Base-by-base conservation (phyloP, 2,888 invertebrate genomes). In the Brachynemurus nebulosus region DNA sequence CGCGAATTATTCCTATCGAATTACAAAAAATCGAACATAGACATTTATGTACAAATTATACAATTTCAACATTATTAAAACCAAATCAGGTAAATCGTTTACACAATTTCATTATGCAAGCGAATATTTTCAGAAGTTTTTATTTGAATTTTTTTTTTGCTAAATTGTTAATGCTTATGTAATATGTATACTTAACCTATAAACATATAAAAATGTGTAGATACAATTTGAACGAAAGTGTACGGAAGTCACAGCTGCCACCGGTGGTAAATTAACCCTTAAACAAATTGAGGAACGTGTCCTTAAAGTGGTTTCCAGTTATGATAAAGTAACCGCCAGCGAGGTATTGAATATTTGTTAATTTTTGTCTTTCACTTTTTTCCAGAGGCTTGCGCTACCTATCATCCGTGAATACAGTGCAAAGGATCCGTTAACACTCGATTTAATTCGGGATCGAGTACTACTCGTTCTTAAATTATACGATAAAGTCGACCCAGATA, bases 401-500 rank as follows among this genome's bases (percentile, higher is more conserved):
- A 72, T 70, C 64, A 69, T 68, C 60, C 80, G 84, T 67, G 72
- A 72, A 66, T 86, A 81, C 76, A 80, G 84, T 66, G 68, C 66
- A 53, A 80, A 79, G 59, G 72, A 79, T 53, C 89, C 89, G 52
- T 71, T 90, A 59, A 74, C 86, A 51, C 70, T 91, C 64, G 82
- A 86, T 59, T 74, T 86, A 59, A 85, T 95, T 66, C 68, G 75
- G 62, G 84, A 89, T 64, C 78, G 98, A 64, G 92, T 97, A 53
- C 70, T 95, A 58, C 82, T 98, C 68, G 91, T 96, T 53, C 80
- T 98, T 59, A 86, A 88, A 72, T 80, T 97, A 55, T 98, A 91
- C 74, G 98, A 98, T 75, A 98, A 98, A 81, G 74, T 97, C 69
- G 78, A 86, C 61, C 81, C 89, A 54, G 74, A 78, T 58, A 90